Base-by-base conservation (phyloP, 2,888 invertebrate genomes). In the Tupiocoris notatus region DNA sequence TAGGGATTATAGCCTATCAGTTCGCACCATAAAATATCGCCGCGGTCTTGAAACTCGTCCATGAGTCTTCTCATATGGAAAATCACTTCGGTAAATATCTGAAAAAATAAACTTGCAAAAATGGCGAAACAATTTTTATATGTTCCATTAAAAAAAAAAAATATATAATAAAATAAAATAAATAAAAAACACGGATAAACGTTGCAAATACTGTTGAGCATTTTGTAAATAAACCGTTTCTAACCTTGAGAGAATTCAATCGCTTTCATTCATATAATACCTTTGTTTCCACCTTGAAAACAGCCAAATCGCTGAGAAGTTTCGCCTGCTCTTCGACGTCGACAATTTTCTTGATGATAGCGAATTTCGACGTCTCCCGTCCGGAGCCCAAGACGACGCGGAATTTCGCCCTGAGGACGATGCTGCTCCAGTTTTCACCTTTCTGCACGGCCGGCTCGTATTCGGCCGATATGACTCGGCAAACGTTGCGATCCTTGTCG, bases 361-460 rank as follows among this genome's bases (percentile, higher is more conserved):
- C 71, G 20, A 54, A 56, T 23, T 58, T 76, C 6, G 68, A 73
- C 1, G 63, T 54, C 17, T 65, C 68, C 12, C 68, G 59, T 2
- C 78, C 78, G 7, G 70, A 75, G 17, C 73, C 73, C n/a, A 78
- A 25, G 17, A 78, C 56, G 9, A 74, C 67, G 16, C 62, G 22
- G 21, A 78, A 63, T 17, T 73, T 76, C 39, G 64, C 76, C 18
- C 78, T 62, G 57, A 67, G 58, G 62, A 78, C 76, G 58, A 67
- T 25, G 74, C 78, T 78, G 39, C 77, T 66, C 65, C 73, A 78
- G 59, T 78, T 78, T 24, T 76, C 78, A 18, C 78, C 78, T 61
- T 61, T 25, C 17, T 56, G 56, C 20, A 71, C 71, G 1, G 76
- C 78, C 12, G 71, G 76, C 18, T 67, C 74, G n/a, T 61, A 66